Conservation (phyloP, 2,888 invertebrate genomes). For the Ernsta delagoae region DNA sequence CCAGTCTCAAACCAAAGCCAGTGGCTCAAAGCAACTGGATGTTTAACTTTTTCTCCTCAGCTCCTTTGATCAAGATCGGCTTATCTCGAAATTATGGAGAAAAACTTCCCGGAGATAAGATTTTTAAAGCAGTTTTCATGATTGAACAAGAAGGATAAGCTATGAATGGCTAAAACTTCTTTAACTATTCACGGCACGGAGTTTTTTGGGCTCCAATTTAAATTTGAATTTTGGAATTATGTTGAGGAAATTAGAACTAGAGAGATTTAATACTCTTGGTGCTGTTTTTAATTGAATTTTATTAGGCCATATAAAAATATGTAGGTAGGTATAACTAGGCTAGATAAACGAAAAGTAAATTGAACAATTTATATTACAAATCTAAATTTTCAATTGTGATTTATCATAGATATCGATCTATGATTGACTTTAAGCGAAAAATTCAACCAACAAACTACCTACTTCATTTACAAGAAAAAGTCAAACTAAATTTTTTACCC, state of each 20-base stretch:
- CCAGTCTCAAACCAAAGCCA: slow-evolving; percentile 28
- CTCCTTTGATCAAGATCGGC: slow-evolving; percentile 37
- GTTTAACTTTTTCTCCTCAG: slow-evolving; percentile 34
- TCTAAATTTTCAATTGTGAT: too few species aligned
- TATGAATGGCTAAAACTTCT: slow-evolving; percentile 29
- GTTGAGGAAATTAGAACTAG: background rate
- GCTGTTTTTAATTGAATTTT: too few species aligned
- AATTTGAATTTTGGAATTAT: slow-evolving; percentile 1
- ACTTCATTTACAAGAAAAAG: background rate
- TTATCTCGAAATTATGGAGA: slow-evolving; percentile 38
- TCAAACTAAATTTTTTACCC: background rate
- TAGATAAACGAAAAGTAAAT: too few species aligned
- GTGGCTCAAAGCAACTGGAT: slow-evolving; percentile 35
- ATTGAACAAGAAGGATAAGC: slow-evolving; percentile 37
- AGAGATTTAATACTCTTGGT: background rate
- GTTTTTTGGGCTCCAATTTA: slow-evolving; percentile 17
- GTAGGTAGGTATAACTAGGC: too few species aligned
- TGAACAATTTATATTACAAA: too few species aligned
- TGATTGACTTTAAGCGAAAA: background rate
- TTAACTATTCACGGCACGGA: slow-evolving; percentile 11
- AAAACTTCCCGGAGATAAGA: slow-evolving; percentile 35
- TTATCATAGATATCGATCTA: too few species aligned
- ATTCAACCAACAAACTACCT: background rate
- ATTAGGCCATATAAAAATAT: too few species aligned
- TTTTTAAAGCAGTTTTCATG: slow-evolving; percentile 38